Evolutionary conservation across 2,797 vertebrate species (phyloP).

Genomic region (Tinamus major): DNA sequence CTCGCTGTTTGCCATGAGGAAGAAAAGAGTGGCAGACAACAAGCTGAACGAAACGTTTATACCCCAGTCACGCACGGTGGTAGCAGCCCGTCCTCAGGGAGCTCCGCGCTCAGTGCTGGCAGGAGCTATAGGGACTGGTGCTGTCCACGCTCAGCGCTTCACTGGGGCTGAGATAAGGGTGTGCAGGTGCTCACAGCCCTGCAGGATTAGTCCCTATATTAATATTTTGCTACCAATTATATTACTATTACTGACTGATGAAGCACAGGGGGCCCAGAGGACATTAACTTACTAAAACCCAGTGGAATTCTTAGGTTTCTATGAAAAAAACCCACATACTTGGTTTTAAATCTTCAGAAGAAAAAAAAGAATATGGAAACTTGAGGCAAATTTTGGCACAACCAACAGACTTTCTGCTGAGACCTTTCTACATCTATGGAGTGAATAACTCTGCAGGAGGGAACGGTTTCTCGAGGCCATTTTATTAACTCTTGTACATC

Average conservation of each 20-base stretch:
- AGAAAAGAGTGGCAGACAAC: background rate
- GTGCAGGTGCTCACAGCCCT: background rate
- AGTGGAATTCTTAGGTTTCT: background rate
- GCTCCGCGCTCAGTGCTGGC: background rate
- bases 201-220: background rate
- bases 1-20: background rate
- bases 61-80: background rate
- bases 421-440: background rate
- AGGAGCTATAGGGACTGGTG: background rate
- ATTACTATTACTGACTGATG: background rate
- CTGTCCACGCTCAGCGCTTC: background rate
- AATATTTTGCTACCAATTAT: background rate
- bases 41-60: background rate
- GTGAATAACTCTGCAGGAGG: background rate
- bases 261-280: accelerated
- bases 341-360: background rate
- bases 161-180: background rate
- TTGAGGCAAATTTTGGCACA: background rate
- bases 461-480: background rate
- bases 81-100: accelerated
- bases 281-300: background rate
- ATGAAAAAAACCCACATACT: background rate
- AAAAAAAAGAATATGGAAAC: background rate
- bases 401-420: background rate
- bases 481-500: background rate